Base-by-base conservation (phyloP, 2,888 invertebrate genomes). In the Orchestes rusci region DNA sequence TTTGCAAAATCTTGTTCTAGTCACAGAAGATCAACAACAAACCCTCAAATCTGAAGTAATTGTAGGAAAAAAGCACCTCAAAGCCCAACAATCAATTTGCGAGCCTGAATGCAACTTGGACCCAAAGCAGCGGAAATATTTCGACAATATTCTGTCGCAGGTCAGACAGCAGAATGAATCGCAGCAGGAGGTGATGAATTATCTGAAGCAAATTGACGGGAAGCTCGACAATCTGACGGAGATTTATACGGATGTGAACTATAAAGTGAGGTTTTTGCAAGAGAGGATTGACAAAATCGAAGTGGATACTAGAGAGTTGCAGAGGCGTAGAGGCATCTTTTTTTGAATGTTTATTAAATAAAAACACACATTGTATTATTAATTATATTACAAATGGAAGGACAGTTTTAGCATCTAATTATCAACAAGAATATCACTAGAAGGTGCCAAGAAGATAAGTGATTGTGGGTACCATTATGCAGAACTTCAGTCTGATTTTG, bases 171-270 rank as follows among this genome's bases (percentile, higher is more conserved):
- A 30, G 3, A 2, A 13, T 12, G 30, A 12, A 30, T 13, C 7
- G 7, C 4, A 15, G 18, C 20, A 13, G 13, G 32, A 33, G 2
- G 31, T 45, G 2, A 7, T 42, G 8, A 23, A 12, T 5, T 34
- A 8, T 15, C 17, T 43, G 27, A 38, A 33, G 2, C 42, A 38
- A 39, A 38, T 47, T 23, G 43, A 47, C 13, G 38, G 29, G 12
- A 47, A 47, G 35, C 29, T 46, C 30, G 43, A 48, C 16, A 43
- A 35, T 10, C 12, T 48, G 16, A 8, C 36, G 34, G 27, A 48
- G 15, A 48, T n/a, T n/a, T n/a, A n/a, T n/a, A n/a, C n/a, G n/a
- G n/a, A n/a, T n/a, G n/a, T n/a, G n/a, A n/a, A n/a, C n/a, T n/a
- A n/a, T n/a, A 16, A 39, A 18, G 33, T 44, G 4, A 34, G 12